Conservation (phyloP, 2,888 invertebrate genomes). For the Ochropleura plecta region DNA sequence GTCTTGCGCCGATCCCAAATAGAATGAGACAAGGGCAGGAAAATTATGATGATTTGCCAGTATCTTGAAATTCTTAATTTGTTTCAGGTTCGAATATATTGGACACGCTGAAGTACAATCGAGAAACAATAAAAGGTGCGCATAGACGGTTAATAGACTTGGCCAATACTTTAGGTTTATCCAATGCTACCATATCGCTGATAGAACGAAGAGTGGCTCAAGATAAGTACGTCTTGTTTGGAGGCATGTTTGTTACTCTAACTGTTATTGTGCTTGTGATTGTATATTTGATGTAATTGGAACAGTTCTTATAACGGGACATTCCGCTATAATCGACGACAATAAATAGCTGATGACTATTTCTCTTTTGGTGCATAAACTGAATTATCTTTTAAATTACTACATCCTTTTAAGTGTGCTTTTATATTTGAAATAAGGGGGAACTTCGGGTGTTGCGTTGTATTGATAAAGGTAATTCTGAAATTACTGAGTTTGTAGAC, state of each 20-base stretch:
- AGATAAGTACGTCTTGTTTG: slow-evolving; percentile 96
- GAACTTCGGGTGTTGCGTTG: background rate
- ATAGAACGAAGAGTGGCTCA: slow-evolving; percentile 96
- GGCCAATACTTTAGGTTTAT: slow-evolving; percentile 97
- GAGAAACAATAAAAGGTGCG: slow-evolving; percentile 96
- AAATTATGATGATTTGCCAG: background rate
- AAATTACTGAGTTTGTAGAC: background rate
- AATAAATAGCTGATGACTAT: slow-evolving; percentile 19
- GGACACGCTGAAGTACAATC: slow-evolving; percentile 95
- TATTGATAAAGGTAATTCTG: background rate
- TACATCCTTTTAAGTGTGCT: background rate
- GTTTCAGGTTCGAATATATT: slow-evolving; percentile 93
- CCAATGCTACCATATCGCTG: slow-evolving; percentile 98
- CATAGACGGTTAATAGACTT: slow-evolving; percentile 96
- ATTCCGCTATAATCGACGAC: slow-evolving; percentile 13
- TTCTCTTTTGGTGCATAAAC: background rate
- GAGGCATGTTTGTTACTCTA: slow-evolving; percentile 96
- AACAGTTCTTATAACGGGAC: slow-evolving; percentile 3
- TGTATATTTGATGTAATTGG: slow-evolving; percentile 90
- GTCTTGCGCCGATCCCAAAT: too few relatives aligned
- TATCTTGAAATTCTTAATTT: slow-evolving; percentile 21
- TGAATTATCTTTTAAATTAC: background rate
- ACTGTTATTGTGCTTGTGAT: slow-evolving; percentile 95
- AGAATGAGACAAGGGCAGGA: too few relatives aligned
- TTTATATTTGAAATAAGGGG: background rate